Evolutionary conservation across 2,888 invertebrate genomes (phyloP), one percentile per base, ranked within the genome.

Genomic region (Temnothorax ravouxi): DNA sequence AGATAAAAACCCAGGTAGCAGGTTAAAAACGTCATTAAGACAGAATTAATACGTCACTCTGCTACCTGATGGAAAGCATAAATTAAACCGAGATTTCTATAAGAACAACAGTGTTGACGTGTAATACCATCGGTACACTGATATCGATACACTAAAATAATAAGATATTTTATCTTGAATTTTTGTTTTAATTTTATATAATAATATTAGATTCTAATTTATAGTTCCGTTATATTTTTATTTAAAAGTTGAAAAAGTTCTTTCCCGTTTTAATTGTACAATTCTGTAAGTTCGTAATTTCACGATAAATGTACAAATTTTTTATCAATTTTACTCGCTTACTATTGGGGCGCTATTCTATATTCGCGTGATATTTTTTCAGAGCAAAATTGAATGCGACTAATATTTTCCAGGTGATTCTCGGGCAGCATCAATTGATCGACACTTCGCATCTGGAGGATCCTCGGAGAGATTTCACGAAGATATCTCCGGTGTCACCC

Each of bases 401-500:
- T 25, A 29, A 59, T 54, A 6, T 56, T 71, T 69, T 29, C 11
- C 29, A 90, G 90, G 41, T 82, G 66, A 54, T 90, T 75, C 84
- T 83, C 18, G 84, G 71, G 44, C 88, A 89, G 41, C 82, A 84
- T 34, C 69, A 67, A 34, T 59, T 47, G 21, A 71, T 84, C 18
- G 67, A 29, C 18, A 75, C 41, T n/a, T 64, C 34, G 9, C 50
- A 77, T 8, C 15, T n/a, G 9, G 2, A 29, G 5, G 34, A 81
- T 50, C 18, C 71, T 47, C 18, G 1, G 13, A n/a, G 38, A 1
- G 44, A 21, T 21, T 47, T 77, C 11, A 9, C 11, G 0, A 64
- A 77, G 11, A 5, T 74, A 62, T 15, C 11, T 2, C 71, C 44
- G 2, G 54, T 87, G 29, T 89, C 87, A 9, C 82, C 77, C 0